These are phyloP conservation scores for Heliothis virescens DNA, from an alignment of 1,140 invertebrate genomes.

Conservation along the genomic window DNA sequence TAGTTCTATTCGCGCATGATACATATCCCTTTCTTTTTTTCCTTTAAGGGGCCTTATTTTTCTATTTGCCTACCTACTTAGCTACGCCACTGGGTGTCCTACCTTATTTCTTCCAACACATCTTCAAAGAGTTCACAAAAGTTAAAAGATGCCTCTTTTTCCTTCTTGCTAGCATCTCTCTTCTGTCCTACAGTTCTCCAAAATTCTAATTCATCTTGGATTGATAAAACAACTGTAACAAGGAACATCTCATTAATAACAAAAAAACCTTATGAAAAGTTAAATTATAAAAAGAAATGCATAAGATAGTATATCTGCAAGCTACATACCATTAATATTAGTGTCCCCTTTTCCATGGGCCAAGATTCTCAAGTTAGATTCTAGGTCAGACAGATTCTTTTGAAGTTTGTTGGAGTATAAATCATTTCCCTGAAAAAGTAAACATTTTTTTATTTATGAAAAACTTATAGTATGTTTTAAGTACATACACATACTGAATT, in stretches of 20 bases:
- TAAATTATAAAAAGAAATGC: too few relatives aligned
- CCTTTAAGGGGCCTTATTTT: too few relatives aligned
- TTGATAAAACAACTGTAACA: slow-evolving; percentile 73
- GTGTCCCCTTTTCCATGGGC: slow-evolving; percentile 70
- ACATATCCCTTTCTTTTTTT: too few relatives aligned
- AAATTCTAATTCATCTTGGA: slow-evolving; percentile 80
- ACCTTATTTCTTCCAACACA: slow-evolving; percentile 77
- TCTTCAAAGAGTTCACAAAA: slow-evolving; percentile 80
- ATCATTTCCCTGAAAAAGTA: slow-evolving; percentile 68
- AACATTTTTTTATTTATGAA: background rate
- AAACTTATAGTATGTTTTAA: too few relatives aligned
- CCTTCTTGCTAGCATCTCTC: slow-evolving; percentile 67
- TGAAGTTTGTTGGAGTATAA: slow-evolving; percentile 75
- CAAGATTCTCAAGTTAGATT: slow-evolving; percentile 72
- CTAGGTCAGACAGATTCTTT: slow-evolving; percentile 75
- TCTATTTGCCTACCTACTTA: too few relatives aligned
- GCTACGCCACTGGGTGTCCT: too few relatives aligned
- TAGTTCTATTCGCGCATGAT: too few relatives aligned
- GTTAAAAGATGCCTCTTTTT: slow-evolving; percentile 70
- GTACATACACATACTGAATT: background rate
- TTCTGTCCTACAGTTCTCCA: slow-evolving; percentile 72
- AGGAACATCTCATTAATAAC: background rate
- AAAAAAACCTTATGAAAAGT: too few relatives aligned
- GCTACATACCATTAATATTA: slow-evolving; percentile 68
- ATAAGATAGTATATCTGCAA: too few relatives aligned